phyloP scores from a whole-genome alignment of 2,888 invertebrate genomes.

The Xanthia icteritia region DNA sequence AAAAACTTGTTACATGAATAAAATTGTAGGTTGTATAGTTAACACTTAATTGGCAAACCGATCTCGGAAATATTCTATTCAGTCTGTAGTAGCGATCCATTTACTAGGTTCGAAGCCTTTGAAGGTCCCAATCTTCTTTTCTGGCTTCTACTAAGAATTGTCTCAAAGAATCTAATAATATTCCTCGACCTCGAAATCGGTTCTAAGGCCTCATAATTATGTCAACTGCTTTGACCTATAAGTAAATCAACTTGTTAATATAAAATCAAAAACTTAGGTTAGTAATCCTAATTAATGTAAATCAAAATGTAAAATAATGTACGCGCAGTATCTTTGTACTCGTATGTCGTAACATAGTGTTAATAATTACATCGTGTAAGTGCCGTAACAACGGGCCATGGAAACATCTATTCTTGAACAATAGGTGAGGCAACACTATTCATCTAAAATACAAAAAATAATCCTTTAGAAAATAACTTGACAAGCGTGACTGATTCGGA shows the following conservation, averaged over 20 bases:
- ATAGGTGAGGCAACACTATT: conserved; percentile 46
- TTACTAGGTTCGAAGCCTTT: neutral
- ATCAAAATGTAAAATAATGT: conserved; percentile 2
- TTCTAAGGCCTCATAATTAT: neutral
- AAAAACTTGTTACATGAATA: conserved; percentile 5
- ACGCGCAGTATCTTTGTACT: conserved; percentile 13
- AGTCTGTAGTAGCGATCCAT: neutral
- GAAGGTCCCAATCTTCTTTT: neutral
- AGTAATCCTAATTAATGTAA: neutral
- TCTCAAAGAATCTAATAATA: no score
- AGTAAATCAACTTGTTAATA: neutral
- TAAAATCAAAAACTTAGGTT: neutral
- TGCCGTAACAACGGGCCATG: conserved; percentile 60
- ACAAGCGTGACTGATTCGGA: conserved; percentile 2
- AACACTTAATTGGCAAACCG: neutral
- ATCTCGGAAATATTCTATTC: neutral
- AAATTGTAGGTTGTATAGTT: neutral
- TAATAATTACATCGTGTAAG: conserved; percentile 68
- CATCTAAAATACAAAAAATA: conserved; percentile 30
- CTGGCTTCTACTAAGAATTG: neutral
- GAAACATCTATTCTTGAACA: conserved; percentile 62
- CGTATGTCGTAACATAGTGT: conserved; percentile 46
- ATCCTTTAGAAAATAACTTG: conserved; percentile 3
- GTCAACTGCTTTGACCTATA: neutral
- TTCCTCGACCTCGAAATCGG: neutral